Evolutionary conservation across 2,797 vertebrate species (phyloP).

Genomic region (Petrocephalus sullivani): DNA sequence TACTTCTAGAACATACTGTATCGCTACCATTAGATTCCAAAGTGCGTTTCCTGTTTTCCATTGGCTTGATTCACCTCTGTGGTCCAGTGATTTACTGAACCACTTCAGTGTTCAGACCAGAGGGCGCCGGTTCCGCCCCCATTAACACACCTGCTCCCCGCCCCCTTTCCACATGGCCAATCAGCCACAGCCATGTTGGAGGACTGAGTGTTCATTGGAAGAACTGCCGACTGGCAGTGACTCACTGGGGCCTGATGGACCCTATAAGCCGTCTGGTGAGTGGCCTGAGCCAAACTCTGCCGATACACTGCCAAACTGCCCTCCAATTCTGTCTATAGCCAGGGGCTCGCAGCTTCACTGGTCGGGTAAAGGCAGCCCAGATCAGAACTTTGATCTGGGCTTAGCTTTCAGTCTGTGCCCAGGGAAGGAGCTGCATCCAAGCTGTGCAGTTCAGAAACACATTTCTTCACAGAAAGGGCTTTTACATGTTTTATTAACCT

Average conservation of each 20-base stretch:
- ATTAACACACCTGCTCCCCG: conserved; percentile 3
- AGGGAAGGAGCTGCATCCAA: neutral
- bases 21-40: neutral
- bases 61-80: neutral
- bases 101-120: neutral
- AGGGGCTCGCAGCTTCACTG: neutral
- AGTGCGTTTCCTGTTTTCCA: neutral
- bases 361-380: neutral
- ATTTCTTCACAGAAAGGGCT: neutral
- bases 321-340: neutral
- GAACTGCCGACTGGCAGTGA: neutral
- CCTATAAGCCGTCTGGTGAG: neutral
- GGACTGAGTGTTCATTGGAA: neutral
- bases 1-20: neutral
- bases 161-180: conserved; percentile 3
- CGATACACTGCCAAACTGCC: neutral
- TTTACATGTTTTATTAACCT: conserved; percentile 7
- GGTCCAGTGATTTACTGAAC: neutral
- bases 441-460: neutral
- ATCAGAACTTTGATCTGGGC: neutral
- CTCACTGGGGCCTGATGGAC: neutral
- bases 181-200: neutral
- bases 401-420: neutral
- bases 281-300: neutral
- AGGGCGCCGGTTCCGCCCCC: neutral